Conservation (phyloP, 2,888 invertebrate genomes). For the Prenolepis imparis region DNA sequence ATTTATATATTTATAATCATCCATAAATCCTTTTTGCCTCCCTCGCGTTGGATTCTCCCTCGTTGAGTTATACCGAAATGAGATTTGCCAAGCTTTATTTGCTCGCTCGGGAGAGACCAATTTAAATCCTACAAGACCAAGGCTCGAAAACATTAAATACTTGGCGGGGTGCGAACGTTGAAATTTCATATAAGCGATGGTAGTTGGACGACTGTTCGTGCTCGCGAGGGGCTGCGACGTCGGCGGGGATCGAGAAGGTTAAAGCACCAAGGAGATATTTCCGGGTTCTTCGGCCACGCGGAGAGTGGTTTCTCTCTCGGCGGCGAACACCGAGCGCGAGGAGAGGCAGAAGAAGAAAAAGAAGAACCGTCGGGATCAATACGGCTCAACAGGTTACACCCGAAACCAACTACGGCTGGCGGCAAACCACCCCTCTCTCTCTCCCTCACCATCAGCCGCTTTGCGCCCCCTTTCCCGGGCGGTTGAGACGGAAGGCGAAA, state of each 20-base stretch:
- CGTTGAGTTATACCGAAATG: constrained; percentile 18
- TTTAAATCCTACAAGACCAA: constrained; percentile 17
- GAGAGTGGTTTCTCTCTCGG: constrained; percentile 42
- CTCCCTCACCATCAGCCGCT: constrained; percentile 5
- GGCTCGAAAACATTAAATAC: not conserved
- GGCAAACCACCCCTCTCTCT: not conserved
- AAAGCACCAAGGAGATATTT: constrained; percentile 39
- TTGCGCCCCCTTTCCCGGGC: constrained; percentile 35
- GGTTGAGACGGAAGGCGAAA: constrained; percentile 77
- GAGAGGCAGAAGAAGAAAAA: constrained; percentile 37
- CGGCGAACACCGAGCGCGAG: constrained; percentile 14
- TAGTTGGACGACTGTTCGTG: not conserved
- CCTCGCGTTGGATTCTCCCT: not conserved
- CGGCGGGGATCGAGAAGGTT: not conserved
- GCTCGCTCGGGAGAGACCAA: constrained; percentile 6
- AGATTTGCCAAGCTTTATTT: constrained; percentile 19
- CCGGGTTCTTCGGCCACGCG: constrained; percentile 35
- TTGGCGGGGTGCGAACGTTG: not conserved
- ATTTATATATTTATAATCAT: not conserved
- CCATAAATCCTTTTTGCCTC: not conserved
- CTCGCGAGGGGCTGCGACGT: too few relatives aligned
- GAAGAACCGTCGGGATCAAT: constrained; percentile 79
- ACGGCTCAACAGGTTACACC: constrained; percentile 84
- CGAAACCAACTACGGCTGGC: constrained; percentile 70
- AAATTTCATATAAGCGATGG: constrained; percentile 9